Base-by-base conservation (phyloP, 2,888 invertebrate genomes). In the Megastigmus dorsalis region DNA sequence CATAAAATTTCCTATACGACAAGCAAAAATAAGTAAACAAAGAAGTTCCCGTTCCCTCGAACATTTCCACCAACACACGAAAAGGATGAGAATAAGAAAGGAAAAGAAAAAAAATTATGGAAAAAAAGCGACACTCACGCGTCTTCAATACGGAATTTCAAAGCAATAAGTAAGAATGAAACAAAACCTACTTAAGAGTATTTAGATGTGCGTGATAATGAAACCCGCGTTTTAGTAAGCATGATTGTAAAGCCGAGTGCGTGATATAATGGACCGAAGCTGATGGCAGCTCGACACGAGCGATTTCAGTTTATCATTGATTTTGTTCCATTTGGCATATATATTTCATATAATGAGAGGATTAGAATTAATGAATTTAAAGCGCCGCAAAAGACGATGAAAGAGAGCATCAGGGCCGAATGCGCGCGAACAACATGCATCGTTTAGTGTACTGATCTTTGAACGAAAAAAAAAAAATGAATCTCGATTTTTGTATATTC, bases 141-240 rank as follows among this genome's bases (percentile, higher is more conserved):
- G 81, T 83, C 82, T 82, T 83, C 81, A 81, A 85, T 85, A 86
- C 82, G 86, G 83, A 87, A 86, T 86, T 85, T 85, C 81, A 86
- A 87, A 87, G 86, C 87, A 86, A 87, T 87, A 86, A 86, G 81
- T 82, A 83, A 83, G 79, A 82, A 82, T 82, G 81, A 78, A n/a
- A n/a, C n/a, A n/a, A 79, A 84, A 80, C 79, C 79, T 83, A 83
- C 72, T 83, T 81, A 82, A 80, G 74, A 76, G 70, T 81, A 67
- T 71, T 62, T 60, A 75, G 63, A 50, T 28, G 26, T 60, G 72
- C 38, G 59, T 52, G 70, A 38, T 15, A 36, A 30, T 23, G 38
- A 33, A 50, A 26, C 38, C 20, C 28, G 45, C 62, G 62, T 30
- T 20, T 28, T 7, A 30, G 20, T 36, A 43, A 15, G 6, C 20